Evolutionary conservation across 1,140 invertebrate genomes (phyloP).

Genomic region (Megathymus violae): DNA sequence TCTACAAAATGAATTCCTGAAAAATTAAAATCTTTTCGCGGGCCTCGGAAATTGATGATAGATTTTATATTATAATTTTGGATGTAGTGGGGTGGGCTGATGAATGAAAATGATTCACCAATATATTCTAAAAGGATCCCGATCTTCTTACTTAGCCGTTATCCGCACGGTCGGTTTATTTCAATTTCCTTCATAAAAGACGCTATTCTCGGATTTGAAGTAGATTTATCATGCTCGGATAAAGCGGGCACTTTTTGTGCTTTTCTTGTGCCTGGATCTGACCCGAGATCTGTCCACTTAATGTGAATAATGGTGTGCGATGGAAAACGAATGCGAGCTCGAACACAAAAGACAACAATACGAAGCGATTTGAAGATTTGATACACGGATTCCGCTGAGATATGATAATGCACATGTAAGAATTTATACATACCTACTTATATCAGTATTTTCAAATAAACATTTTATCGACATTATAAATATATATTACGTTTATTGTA

Average conservation of each 20-base stretch:
- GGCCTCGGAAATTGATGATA: conserved; percentile 29
- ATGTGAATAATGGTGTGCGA: conserved; percentile 84
- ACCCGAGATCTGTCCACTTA: conserved; percentile 84
- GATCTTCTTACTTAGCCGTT: conserved; percentile 82
- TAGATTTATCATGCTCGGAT: conserved; percentile 84
- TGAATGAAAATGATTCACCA: conserved; percentile 80
- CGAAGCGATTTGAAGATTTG: conserved; percentile 78
- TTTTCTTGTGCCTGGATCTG: conserved; percentile 83
- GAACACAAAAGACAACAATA: conserved; percentile 83
- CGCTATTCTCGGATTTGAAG: conserved; percentile 83
- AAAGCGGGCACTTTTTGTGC: conserved; percentile 83
- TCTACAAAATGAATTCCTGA: neutral
- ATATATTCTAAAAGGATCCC: conserved; percentile 81
- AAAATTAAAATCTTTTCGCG: conserved; percentile 10
- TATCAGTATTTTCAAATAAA: no score
- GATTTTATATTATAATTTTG: conserved; percentile 28
- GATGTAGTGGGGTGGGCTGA: conserved; percentile 46
- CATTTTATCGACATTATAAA: no score
- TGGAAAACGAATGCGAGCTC: conserved; percentile 82
- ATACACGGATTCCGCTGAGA: conserved; percentile 72
- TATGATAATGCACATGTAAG: conserved; percentile 48
- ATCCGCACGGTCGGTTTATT: conserved; percentile 84
- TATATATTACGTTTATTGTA: no score
- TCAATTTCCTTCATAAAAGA: conserved; percentile 84
- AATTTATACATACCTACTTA: conserved; percentile 1